phyloP scores from a whole-genome alignment of 2,888 invertebrate species.

The Eupithecia vulgata region DNA sequence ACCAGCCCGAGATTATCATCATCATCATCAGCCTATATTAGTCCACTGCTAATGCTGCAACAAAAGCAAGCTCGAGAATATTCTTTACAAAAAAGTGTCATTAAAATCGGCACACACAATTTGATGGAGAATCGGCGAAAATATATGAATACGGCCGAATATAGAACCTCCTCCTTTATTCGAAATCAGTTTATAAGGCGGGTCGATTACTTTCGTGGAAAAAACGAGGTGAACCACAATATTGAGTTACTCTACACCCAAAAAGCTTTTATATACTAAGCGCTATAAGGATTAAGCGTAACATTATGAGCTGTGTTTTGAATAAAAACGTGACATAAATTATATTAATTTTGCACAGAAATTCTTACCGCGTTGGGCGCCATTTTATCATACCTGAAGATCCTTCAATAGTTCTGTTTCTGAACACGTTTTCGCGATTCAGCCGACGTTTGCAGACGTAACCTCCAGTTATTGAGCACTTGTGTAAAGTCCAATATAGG shows the following conservation, averaged over 20 bases:
- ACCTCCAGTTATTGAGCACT: slow-evolving; percentile 86
- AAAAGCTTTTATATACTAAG: slow-evolving; percentile 7
- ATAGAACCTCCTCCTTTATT: too few relatives aligned
- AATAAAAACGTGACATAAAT: slow-evolving; percentile 4
- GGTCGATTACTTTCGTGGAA: not conserved
- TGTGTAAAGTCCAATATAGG: slow-evolving; percentile 87
- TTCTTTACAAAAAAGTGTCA: too few relatives aligned
- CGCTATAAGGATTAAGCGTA: slow-evolving; percentile 2
- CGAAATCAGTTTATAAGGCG: not conserved
- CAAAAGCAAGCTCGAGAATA: too few relatives aligned
- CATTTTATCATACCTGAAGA: slow-evolving; percentile 60
- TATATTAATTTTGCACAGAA: not conserved
- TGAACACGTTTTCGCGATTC: slow-evolving; percentile 72
- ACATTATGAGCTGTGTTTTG: slow-evolving; percentile 9
- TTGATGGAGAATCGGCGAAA: too few relatives aligned
- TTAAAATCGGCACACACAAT: too few relatives aligned
- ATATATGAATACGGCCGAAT: too few relatives aligned
- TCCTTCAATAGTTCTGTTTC: slow-evolving; percentile 87
- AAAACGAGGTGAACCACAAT: not conserved
- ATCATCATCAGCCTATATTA: too few relatives aligned
- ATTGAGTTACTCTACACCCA: slow-evolving; percentile 6
- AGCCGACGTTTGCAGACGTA: slow-evolving; percentile 86
- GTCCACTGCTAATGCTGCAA: too few relatives aligned
- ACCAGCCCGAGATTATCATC: too few relatives aligned
- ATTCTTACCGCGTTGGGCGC: slow-evolving; percentile 37